Percentiles rank a stretch among this genome's conserved stretches.
phyloP scores from a whole-genome alignment of 2,888 invertebrate genomes.

The Drosophila setosimentum region DNA sequence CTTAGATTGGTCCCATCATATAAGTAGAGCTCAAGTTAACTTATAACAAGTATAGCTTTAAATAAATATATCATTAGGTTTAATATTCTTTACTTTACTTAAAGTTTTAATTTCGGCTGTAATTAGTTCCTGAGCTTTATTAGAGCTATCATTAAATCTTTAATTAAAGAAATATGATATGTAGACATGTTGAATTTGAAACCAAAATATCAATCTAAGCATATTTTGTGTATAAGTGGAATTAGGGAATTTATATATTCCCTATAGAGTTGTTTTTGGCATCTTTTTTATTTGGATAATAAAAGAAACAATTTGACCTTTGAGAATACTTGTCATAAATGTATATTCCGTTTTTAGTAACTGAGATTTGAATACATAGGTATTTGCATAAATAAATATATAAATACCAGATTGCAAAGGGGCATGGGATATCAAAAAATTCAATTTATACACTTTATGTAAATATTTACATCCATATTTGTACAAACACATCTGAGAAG shows the following conservation, averaged over 20 bases:
- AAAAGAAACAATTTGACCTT: background rate
- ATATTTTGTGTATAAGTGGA: background rate
- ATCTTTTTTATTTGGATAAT: background rate
- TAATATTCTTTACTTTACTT: background rate
- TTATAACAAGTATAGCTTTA: background rate
- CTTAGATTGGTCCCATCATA: background rate
- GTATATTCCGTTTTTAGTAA: constrained; percentile 1
- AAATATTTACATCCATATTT: constrained; percentile 5
- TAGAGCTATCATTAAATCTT: background rate
- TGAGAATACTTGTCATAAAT: background rate
- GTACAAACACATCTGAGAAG: background rate
- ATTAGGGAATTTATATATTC: background rate
- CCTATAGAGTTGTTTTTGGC: background rate
- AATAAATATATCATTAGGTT: background rate
- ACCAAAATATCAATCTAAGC: background rate
- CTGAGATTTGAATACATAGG: constrained; percentile 24
- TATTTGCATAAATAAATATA: constrained; percentile 32
- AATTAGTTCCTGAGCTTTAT: too few relatives aligned
- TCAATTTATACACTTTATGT: constrained; percentile 4
- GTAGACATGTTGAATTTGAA: background rate
- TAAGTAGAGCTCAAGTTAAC: background rate
- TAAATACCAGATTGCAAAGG: background rate
- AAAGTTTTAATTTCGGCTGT: too few relatives aligned
- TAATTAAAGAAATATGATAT: background rate
- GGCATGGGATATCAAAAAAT: constrained; percentile 1